Base-by-base conservation (phyloP, 2,113 vertebrate species). In the Megaptera novaeangliae region DNA sequence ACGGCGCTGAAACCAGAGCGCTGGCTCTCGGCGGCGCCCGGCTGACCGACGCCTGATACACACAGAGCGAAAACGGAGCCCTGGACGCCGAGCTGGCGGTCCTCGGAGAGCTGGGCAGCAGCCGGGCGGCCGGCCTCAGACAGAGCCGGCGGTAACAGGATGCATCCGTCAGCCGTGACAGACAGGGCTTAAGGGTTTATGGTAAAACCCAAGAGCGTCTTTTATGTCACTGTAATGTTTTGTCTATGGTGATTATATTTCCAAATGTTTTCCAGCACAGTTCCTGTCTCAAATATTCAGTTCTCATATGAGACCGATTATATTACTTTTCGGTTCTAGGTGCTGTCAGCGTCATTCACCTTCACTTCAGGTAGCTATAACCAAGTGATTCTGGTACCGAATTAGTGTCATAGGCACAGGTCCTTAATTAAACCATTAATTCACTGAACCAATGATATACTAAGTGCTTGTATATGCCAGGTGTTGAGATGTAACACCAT, bases 1-100 rank as follows among this genome's bases (percentile, higher is more conserved):
- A 44, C 1, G 44, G 36, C 36, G 21, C 44, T 25, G 92, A 75
- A 93, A 95, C 80, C 88, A 49, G 91, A 88, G 57, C n/a, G 71
- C 80, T 74, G 13, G 29, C 23, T 9, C 86, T 55, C 2, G 6
- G 27, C 1, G 18, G 57, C 8, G 0, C 63, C 55, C 1, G 2
- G 85, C 44, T 69, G 34, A 12, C 64, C 0, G 41, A 82, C 18
- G 63, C 52, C 86, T 63, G 41, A 55, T 11, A 31, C 61, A 39
- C 39, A 36, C 20, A 3, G 0, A 77, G 44, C 13, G 64, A 61
- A 63, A 75, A 10, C 1, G 6, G 88, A 91, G 78, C 80, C 74
- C 20, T 1, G 75, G 78, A 8, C 23, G 21, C 57, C 4, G 36
- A 3, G 2, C 5, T 1, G 71, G 44, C 78, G 3, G 55, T 11